These are phyloP conservation scores for Drosophila watanabei DNA, from an alignment of 1,140 invertebrate genomes.

Conservation along the genomic window DNA sequence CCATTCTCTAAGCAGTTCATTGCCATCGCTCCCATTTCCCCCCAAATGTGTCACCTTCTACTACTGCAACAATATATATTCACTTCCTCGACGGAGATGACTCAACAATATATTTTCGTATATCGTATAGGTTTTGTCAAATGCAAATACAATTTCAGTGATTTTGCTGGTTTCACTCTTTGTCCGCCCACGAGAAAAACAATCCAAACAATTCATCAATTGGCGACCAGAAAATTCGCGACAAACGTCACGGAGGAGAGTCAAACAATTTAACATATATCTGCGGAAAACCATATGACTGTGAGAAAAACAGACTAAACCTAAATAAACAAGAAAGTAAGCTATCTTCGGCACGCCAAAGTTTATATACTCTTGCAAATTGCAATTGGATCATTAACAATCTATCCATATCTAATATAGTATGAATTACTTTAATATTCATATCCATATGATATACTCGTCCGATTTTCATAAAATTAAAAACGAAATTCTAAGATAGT, in stretches of 20 bases:
- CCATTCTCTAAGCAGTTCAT: constrained; percentile 32
- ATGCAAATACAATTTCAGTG: constrained; percentile 56
- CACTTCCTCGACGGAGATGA: constrained; percentile 62
- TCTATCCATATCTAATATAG: too few species aligned
- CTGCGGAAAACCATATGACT: constrained; percentile 60
- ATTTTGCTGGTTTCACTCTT: constrained; percentile 20
- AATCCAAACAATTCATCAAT: constrained; percentile 65
- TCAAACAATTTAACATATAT: constrained; percentile 27
- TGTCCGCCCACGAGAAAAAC: constrained; percentile 25
- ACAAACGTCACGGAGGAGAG: constrained; percentile 68
- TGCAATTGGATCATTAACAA: too few species aligned
- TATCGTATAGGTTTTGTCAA: constrained; percentile 6
- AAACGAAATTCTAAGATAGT: too few species aligned
- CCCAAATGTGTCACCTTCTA: constrained; percentile 47
- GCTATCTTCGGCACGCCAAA: too few species aligned
- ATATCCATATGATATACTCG: too few species aligned
- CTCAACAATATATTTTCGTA: constrained; percentile 33
- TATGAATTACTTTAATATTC: too few species aligned
- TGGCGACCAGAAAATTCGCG: constrained; percentile 39
- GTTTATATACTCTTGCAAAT: too few species aligned
- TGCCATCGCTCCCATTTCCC: neutral
- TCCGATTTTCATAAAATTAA: too few species aligned
- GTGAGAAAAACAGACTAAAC: constrained; percentile 45
- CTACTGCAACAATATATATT: constrained; percentile 44
- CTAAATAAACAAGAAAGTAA: neutral